Evolutionary conservation across 2,888 invertebrate species (phyloP), one percentile per base, ranked within the genome.

Genomic region (Doris montereyensis): DNA sequence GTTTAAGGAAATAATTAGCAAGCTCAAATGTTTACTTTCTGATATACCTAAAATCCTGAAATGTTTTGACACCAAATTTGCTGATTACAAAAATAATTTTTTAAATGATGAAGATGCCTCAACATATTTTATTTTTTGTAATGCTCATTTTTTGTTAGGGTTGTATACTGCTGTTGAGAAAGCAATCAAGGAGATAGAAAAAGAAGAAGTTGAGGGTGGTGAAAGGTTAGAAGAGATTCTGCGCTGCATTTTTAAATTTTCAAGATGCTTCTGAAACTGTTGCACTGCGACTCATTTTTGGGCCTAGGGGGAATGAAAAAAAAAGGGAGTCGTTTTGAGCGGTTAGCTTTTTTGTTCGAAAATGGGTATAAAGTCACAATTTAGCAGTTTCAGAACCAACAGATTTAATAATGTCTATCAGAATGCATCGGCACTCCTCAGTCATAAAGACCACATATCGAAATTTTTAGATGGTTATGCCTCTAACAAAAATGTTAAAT

Each of bases 231-330:
- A 52, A 52, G n/a, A n/a, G n/a, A n/a, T n/a, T n/a, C n/a, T n/a
- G n/a, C n/a, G 3, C 21, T 26, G 28, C 13, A 65, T 65, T 65
- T 65, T 2, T 3, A 2, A 30, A 34, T n/a, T 34, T 70, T 32
- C 17, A 2, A 1, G n/a, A 32, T 70, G 30, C 8, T 34, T 17
- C 70, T 30, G 70, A 70, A 32, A 70, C 30, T n/a, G 32, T 34
- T 8, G 30, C 70, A 10, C 13, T 70, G 26, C 24, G 32, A 70
- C n/a, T 70, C 2, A 41, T 68, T 73, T 57, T 52, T 73, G 2
- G 73, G 73, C 13, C 57, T 57, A 10, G 10, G 73, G 52, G 57
- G 57, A n/a, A 57, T 57, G 41, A 57, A 73, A 26, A 41, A 57
- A 13, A 73, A 26, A 26, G 73, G 57, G 24, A 13, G 57, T 57